Evolutionary conservation across 2,888 invertebrate genomes (phyloP), one percentile per base, ranked within the genome.

Genomic region (Cabera pusaria): DNA sequence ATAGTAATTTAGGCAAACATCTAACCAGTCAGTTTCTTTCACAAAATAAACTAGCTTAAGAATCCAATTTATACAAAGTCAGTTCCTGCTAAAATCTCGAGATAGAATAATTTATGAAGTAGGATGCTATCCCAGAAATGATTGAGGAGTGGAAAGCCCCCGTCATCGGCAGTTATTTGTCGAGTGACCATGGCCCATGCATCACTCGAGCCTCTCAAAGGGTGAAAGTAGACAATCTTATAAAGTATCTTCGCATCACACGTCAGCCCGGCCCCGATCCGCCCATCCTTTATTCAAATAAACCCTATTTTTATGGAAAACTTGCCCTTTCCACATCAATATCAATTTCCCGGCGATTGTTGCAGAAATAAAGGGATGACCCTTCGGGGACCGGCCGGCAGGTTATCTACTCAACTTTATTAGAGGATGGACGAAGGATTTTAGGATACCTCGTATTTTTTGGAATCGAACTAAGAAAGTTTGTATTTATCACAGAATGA

Each of bases 301-400:
- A 86, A 87, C 87, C 87, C 87, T 87, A 87, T 87, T 88, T 88
- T 88, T 87, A 88, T 88, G 87, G 86, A 88, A 86, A 87, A 82
- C 75, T 72, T 83, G 84, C 85, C 86, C 85, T 85, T 81, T 86
- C 79, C 83, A 81, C 87, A 88, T 88, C 87, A 88, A 88, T 88
- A 88, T 88, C 88, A 88, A 88, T 88, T 88, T 88, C 84, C 77
- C 61, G 73, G 85, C 82, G 84, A 88, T 88, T 87, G 87, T 87
- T 83, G 83, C 77, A 83, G 85, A 87, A 87, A 86, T 85, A 87
- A 87, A 87, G 83, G 85, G 87, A 85, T 87, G 87, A 87, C 88
- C 87, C 88, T 86, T 88, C 64, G 58, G 86, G 83, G 84, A 80
- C 73, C 63, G 59, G 69, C 60, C 67, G 65, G 61, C 72, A 73